Conservation (phyloP, 2,888 invertebrate genomes). For the Eilema sororculum region DNA sequence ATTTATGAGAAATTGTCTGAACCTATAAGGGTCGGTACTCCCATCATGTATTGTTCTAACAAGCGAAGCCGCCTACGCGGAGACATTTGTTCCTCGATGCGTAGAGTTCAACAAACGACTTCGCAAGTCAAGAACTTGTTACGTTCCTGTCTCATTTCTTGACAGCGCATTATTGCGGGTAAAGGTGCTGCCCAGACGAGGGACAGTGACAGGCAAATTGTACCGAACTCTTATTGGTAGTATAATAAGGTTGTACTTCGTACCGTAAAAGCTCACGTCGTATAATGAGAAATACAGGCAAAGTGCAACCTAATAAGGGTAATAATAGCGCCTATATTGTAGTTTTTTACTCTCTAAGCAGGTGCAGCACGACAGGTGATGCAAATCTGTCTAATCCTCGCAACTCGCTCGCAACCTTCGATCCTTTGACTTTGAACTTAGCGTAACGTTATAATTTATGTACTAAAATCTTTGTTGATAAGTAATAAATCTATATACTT, state of each 20-base stretch:
- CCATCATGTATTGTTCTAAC: constrained; percentile 20
- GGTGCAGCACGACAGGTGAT: too few relatives aligned
- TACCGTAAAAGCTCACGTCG: background rate
- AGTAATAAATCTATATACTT: too few relatives aligned
- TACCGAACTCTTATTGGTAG: background rate
- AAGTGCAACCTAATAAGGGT: background rate
- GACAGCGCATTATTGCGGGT: constrained; percentile 3
- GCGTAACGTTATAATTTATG: too few relatives aligned
- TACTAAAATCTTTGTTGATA: too few relatives aligned
- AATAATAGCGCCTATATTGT: background rate
- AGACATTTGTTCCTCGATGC: constrained; percentile 24
- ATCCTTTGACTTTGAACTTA: too few relatives aligned
- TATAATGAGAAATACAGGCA: background rate
- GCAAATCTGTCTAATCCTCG: too few relatives aligned
- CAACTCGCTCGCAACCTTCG: too few relatives aligned
- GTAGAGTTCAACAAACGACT: constrained; percentile 47
- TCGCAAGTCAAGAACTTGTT: constrained; percentile 40
- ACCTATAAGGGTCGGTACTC: constrained; percentile 20
- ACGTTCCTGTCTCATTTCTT: constrained; percentile 13
- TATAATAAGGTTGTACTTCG: background rate
- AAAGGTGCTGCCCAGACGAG: background rate
- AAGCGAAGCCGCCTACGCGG: constrained; percentile 40
- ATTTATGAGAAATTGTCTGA: constrained; percentile 6
- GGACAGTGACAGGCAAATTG: background rate
- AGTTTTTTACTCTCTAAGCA: background rate